A percentile compares a stretch with the other conserved stretches of the same genome.
phyloP scores from a whole-genome alignment of 2,888 invertebrate species.

The Zygaena filipendulae region DNA sequence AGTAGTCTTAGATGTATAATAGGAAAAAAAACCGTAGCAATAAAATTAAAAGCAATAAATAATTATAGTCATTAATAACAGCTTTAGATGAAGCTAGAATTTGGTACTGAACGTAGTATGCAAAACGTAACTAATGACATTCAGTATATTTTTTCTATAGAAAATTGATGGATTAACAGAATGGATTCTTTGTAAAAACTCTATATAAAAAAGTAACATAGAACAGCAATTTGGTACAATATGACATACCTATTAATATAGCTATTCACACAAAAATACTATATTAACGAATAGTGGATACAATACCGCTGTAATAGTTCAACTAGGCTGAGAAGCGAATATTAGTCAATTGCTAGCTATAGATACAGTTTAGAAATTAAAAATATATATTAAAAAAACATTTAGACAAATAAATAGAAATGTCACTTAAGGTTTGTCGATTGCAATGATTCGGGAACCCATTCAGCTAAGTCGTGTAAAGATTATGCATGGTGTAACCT shows the following conservation, averaged over 20 bases:
- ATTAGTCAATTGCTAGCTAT: slow-evolving; percentile 68
- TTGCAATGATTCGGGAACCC: slow-evolving; percentile 25
- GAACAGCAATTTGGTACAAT: slow-evolving; percentile 49
- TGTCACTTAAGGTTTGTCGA: slow-evolving; percentile 51
- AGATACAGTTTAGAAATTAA: slow-evolving; percentile 46
- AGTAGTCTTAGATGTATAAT: no score
- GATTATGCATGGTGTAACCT: no score
- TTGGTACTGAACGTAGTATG: slow-evolving; percentile 60
- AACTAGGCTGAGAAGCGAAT: slow-evolving; percentile 51
- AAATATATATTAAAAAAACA: no score
- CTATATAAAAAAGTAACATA: slow-evolving; percentile 23
- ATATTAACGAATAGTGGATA: slow-evolving; percentile 47
- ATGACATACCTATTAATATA: no score
- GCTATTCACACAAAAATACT: slow-evolving; percentile 45
- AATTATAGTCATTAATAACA: slow-evolving; percentile 35
- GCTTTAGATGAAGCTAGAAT: slow-evolving; percentile 64
- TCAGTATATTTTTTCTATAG: slow-evolving; percentile 62
- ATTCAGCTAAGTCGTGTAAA: slow-evolving; percentile 6
- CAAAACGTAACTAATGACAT: slow-evolving; percentile 39
- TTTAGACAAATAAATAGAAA: slow-evolving; percentile 38
- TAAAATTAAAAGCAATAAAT: slow-evolving; percentile 57
- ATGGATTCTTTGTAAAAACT: slow-evolving; percentile 40
- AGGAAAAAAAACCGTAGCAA: slow-evolving; percentile 59
- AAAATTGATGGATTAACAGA: slow-evolving; percentile 34
- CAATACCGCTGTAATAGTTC: slow-evolving; percentile 51